phyloP scores from a whole-genome alignment of 2,888 invertebrate genomes.

The Andrena camellia region DNA sequence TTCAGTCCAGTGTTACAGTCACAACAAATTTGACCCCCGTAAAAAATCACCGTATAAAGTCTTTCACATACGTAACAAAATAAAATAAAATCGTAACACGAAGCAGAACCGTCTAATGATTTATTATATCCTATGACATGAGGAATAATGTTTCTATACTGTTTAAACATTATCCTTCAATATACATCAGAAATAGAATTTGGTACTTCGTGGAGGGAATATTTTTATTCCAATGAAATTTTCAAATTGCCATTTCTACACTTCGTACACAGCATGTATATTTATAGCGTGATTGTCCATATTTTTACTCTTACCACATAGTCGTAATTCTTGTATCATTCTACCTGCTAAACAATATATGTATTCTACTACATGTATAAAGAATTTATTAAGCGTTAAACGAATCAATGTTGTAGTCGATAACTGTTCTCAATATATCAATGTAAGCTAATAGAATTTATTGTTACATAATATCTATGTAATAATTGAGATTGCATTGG shows the following conservation, averaged over 20 bases:
- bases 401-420: not conserved
- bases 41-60: slow-evolving; percentile 7
- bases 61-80: slow-evolving; percentile 14
- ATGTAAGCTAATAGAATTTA: not conserved
- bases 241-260: not conserved
- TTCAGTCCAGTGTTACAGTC: slow-evolving; percentile 37
- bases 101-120: slow-evolving; percentile 54
- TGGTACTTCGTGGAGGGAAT: not conserved
- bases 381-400: not conserved
- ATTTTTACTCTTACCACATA: not conserved
- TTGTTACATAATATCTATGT: not conserved
- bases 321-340: slow-evolving; percentile 9
- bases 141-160: slow-evolving; percentile 15
- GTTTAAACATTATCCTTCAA: not conserved
- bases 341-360: not conserved
- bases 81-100: slow-evolving; percentile 54
- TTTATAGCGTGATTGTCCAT: not conserved
- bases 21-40: slow-evolving; percentile 11
- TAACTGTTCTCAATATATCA: not conserved
- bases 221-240: not conserved
- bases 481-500: not conserved
- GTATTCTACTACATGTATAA: not conserved
- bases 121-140: slow-evolving; percentile 56
- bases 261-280: not conserved
- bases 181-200: not conserved